Conservation (phyloP, 2,888 invertebrate species). For the Silvanus unidentatus region DNA sequence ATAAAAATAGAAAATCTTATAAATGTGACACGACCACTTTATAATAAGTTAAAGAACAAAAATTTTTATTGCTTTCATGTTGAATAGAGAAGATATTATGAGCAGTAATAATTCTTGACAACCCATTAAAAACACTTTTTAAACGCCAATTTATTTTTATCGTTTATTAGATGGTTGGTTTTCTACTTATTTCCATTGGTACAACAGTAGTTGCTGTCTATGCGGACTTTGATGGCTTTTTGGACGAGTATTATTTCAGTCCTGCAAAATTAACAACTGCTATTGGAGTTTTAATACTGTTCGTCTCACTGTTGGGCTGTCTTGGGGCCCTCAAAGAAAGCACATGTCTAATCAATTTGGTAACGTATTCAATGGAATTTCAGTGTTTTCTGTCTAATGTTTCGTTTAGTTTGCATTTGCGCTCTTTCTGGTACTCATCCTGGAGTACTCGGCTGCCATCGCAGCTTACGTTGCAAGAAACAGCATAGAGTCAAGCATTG, state of each 20-base stretch:
- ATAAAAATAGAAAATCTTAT: too few species aligned
- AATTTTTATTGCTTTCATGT: too few species aligned
- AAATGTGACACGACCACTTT: too few species aligned
- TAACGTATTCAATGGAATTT: constrained; percentile 33
- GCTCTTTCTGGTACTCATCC: constrained; percentile 45
- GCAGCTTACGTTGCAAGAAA: constrained; percentile 50
- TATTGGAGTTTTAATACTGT: constrained; percentile 65
- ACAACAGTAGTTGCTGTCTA: constrained; percentile 55
- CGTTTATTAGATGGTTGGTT: constrained; percentile 60
- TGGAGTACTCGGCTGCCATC: constrained; percentile 58
- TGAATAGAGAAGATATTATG: too few species aligned
- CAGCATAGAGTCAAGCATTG: constrained; percentile 43
- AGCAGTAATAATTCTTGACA: too few species aligned
- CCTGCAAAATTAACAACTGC: constrained; percentile 72
- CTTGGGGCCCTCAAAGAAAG: constrained; percentile 77
- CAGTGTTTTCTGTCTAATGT: constrained; percentile 2
- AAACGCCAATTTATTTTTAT: background rate
- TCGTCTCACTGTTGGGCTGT: constrained; percentile 78
- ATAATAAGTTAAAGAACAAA: too few species aligned
- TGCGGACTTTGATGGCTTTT: constrained; percentile 54
- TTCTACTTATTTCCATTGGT: constrained; percentile 62
- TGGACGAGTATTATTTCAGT: constrained; percentile 59
- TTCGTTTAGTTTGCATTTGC: constrained; percentile 49
- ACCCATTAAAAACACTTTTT: too few species aligned
- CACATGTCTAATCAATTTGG: constrained; percentile 62